phyloP scores from a whole-genome alignment of 2,797 vertebrate species.

The Enteromius trimaculatus region DNA sequence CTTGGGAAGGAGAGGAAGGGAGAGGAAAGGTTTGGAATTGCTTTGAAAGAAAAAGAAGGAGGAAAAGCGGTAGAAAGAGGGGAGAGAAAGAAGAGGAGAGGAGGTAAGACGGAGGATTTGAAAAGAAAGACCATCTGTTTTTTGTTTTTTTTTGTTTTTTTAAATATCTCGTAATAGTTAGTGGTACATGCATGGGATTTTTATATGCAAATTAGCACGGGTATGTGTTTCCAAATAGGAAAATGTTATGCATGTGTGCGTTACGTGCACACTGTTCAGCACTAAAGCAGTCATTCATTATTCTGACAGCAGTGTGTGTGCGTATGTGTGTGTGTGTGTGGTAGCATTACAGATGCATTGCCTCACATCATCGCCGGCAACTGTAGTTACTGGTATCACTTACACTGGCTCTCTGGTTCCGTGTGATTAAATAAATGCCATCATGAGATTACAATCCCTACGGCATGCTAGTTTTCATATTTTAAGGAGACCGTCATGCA shows the following conservation, averaged over 20 bases:
- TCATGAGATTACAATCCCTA: slow-evolving; percentile 3
- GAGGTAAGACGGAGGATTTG: slow-evolving; percentile 39
- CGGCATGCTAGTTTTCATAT: neutral
- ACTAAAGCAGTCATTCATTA: slow-evolving; percentile 41
- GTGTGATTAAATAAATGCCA: slow-evolving; percentile 21
- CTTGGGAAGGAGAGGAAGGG: slow-evolving; percentile 47
- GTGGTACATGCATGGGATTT: neutral
- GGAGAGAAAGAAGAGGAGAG: slow-evolving; percentile 16
- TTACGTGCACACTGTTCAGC: slow-evolving; percentile 5
- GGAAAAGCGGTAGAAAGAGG: slow-evolving; percentile 21
- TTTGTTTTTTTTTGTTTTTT: neutral
- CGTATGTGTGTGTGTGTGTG: neutral
- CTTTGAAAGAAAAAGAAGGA: slow-evolving; percentile 35
- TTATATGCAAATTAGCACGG: slow-evolving; percentile 44
- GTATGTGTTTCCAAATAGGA: slow-evolving; percentile 34
- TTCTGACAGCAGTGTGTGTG: slow-evolving; percentile 39
- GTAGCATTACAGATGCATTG: slow-evolving; percentile 39
- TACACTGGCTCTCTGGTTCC: slow-evolving; percentile 17
- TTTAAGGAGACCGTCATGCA: neutral
- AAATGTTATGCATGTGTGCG: slow-evolving; percentile 3
- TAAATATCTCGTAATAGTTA: neutral
- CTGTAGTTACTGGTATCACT: slow-evolving; percentile 19
- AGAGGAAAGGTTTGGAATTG: slow-evolving; percentile 52
- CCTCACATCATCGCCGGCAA: slow-evolving; percentile 23
- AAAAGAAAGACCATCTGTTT: neutral